Conservation (phyloP, 2,113 vertebrate genomes). For the Pipra filicauda region DNA sequence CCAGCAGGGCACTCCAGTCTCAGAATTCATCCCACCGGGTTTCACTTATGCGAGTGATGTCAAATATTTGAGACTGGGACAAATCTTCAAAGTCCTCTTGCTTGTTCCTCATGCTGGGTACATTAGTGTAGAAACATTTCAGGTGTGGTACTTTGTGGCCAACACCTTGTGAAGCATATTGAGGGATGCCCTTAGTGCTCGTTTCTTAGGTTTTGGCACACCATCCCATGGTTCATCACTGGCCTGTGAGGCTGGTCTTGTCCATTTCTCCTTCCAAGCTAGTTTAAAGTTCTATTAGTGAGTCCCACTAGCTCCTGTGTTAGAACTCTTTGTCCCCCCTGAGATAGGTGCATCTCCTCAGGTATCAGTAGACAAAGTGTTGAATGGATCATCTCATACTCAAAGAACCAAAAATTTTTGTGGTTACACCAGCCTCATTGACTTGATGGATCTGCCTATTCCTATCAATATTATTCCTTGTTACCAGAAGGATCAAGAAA, state of each 20-base stretch:
- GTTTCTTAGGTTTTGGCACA: neutral
- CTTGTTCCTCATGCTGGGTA: neutral
- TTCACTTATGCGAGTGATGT: neutral
- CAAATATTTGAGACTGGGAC: neutral
- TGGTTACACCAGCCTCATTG: neutral
- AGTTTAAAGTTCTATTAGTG: neutral
- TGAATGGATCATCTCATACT: neutral
- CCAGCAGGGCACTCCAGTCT: neutral
- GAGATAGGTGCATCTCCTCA: neutral
- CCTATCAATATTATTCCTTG: neutral
- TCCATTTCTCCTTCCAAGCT: neutral
- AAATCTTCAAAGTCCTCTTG: neutral
- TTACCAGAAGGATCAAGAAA: neutral
- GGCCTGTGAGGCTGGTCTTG: neutral
- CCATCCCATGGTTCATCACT: neutral
- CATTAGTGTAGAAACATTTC: neutral
- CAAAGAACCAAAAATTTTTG: neutral
- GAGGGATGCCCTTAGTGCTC: neutral
- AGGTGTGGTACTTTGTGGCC: neutral
- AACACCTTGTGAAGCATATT: neutral
- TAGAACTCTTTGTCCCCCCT: neutral
- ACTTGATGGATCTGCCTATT: neutral
- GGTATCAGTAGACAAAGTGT: neutral
- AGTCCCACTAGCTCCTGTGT: neutral
- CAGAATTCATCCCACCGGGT: neutral